Conservation (phyloP, 2,113 vertebrate species). For the Tragulus kanchil region DNA sequence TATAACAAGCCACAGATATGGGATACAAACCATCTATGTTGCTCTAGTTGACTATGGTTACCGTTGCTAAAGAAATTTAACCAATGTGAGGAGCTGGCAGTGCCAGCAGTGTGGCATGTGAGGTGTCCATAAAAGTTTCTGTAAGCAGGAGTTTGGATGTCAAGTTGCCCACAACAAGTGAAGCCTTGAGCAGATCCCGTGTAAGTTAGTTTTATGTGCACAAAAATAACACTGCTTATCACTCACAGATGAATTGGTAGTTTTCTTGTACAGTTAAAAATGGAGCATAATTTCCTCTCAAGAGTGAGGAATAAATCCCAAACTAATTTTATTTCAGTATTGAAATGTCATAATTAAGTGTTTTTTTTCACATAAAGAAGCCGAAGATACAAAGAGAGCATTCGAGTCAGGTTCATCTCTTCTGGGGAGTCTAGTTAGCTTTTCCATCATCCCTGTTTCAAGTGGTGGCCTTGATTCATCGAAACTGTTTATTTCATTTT, state of each 20-base stretch:
- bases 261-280: slow-evolving; percentile 74
- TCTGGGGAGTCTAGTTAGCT: not conserved
- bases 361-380: slow-evolving; percentile 59
- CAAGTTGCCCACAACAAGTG: slow-evolving; percentile 10
- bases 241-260: slow-evolving; percentile 52
- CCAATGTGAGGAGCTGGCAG: not conserved
- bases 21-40: not conserved
- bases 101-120: too few relatives aligned
- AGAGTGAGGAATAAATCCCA: slow-evolving; percentile 65
- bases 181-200: not conserved
- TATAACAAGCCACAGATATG: not conserved
- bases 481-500: not conserved
- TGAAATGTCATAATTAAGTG: slow-evolving; percentile 70
- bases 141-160: not conserved
- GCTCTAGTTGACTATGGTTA: not conserved
- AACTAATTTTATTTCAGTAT: slow-evolving; percentile 78
- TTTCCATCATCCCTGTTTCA: not conserved
- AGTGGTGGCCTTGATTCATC: not conserved
- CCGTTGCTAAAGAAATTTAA: slow-evolving; percentile 43
- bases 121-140: not conserved
- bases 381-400: not conserved
- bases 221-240: slow-evolving; percentile 67
- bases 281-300: slow-evolving; percentile 61
- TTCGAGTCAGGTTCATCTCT: not conserved
- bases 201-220: not conserved